These are phyloP conservation scores for Paracentrotus lividus DNA, from an alignment of 53 echinoderm and acorn worm species.

Conservation along the genomic window DNA sequence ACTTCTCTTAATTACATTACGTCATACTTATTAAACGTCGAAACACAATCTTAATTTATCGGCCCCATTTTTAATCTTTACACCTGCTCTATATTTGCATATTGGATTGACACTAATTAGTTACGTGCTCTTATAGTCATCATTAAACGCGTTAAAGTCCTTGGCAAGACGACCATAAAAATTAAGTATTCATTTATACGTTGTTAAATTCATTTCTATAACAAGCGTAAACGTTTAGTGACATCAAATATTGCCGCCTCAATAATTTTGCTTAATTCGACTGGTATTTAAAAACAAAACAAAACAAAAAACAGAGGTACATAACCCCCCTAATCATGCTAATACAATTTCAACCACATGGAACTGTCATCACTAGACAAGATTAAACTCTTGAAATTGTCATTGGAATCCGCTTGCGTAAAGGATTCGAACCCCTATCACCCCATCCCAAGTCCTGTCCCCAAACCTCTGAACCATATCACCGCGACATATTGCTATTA, in stretches of 20 bases:
- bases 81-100: background rate
- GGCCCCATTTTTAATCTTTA: background rate
- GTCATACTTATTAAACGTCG: conserved; percentile 18
- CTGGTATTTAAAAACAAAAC: no score
- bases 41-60: background rate
- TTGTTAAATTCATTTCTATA: no score
- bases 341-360: no score
- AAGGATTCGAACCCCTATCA: background rate
- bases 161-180: no score
- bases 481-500: conserved; percentile 7
- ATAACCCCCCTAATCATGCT: no score
- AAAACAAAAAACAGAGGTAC: no score
- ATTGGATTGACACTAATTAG: background rate
- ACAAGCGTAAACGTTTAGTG: no score
- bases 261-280: no score
- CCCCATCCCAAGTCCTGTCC: background rate
- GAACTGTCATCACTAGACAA: no score
- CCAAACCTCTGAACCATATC: background rate
- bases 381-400: background rate
- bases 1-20: background rate
- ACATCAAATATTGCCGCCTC: no score
- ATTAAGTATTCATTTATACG: no score
- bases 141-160: no score
- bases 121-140: background rate
- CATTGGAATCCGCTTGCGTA: background rate